Base-by-base conservation (phyloP, 2,797 vertebrate species). In the Ambastaia sidthimunki region DNA sequence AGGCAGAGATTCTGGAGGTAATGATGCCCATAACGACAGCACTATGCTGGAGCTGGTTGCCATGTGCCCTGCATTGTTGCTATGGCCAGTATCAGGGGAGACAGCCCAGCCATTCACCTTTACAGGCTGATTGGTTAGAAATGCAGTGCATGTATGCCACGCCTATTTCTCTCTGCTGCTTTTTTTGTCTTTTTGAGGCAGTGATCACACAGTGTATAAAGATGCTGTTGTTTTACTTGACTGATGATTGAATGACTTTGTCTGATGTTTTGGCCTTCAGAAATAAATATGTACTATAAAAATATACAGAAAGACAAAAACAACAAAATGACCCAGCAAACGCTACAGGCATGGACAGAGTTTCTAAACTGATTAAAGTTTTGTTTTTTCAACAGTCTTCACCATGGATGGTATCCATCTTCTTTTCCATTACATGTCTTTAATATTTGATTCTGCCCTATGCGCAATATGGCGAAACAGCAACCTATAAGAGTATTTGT, bases 391-490 rank as follows among this genome's bases (percentile, higher is more conserved):
- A 85, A 71, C 71, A 88, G 70, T 76, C 76, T 66, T 65, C 59
- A 55, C 55, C 31, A 67, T 54, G 23, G 48, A 88, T 76, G n/a
- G 78, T 82, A 86, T 86, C 78, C 71, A 76, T 90, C 74, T 86
- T 63, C 23, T 80, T 89, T 88, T 84, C 84, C 84, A 88, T 90
- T 91, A 88, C 73, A 75, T 55, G 67, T 77, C 71, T 89, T 86
- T 77, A 91, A 87, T 88, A 85, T 92, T 92, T 89, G 89, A 80
- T 78, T 83, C 34, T n/a, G 68, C 75, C 83, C 47, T 84, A 80
- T 75, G 78, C 70, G 54, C 72, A 50, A 78, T 86, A 83, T 83
- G 67, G 77, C 80, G 67, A 77, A 85, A 82, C 62, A 34, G 71
- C 65, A 85, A 48, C 67, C 74, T 83, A 63, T 84, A 84, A 84